Evolutionary conservation across 2,888 invertebrate genomes (phyloP).

Genomic region (Synergus itoensis): DNA sequence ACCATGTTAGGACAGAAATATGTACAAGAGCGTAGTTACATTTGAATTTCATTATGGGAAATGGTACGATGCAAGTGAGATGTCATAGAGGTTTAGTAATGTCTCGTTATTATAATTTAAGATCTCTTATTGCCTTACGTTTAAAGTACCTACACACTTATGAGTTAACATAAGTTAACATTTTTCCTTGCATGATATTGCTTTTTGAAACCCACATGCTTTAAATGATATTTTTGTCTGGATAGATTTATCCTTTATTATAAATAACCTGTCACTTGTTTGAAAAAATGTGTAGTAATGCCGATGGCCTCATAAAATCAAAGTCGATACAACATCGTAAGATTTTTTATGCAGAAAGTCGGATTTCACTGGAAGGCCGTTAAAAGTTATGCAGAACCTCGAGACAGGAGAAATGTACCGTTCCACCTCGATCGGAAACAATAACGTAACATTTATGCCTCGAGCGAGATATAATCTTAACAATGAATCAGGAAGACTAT

Average conservation of each 20-base stretch:
- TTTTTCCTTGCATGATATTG: background rate
- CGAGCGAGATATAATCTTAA: conserved; percentile 37
- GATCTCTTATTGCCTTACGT: conserved; percentile 15
- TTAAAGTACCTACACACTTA: background rate
- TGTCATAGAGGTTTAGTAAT: conserved; percentile 37
- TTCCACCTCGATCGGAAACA: conserved; percentile 40
- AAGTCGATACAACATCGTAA: conserved; percentile 23
- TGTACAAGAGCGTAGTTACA: conserved; percentile 40
- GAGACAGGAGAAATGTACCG: conserved; percentile 38
- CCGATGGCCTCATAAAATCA: conserved; percentile 21
- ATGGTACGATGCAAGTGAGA: conserved; percentile 34
- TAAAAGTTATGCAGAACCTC: conserved; percentile 39
- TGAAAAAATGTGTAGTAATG: background rate
- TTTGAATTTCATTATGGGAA: conserved; percentile 41
- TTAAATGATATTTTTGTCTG: background rate
- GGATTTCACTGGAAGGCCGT: conserved; percentile 26
- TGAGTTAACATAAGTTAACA: background rate
- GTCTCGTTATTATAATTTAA: conserved; percentile 41
- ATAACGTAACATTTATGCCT: conserved; percentile 41
- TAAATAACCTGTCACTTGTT: background rate
- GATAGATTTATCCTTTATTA: background rate
- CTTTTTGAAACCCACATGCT: background rate
- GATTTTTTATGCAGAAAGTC: conserved; percentile 38
- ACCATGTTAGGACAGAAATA: conserved; percentile 41
- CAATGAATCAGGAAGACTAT: conserved; percentile 41